Conservation (phyloP, 2,113 vertebrate genomes). For the Lophura nycthemera region DNA sequence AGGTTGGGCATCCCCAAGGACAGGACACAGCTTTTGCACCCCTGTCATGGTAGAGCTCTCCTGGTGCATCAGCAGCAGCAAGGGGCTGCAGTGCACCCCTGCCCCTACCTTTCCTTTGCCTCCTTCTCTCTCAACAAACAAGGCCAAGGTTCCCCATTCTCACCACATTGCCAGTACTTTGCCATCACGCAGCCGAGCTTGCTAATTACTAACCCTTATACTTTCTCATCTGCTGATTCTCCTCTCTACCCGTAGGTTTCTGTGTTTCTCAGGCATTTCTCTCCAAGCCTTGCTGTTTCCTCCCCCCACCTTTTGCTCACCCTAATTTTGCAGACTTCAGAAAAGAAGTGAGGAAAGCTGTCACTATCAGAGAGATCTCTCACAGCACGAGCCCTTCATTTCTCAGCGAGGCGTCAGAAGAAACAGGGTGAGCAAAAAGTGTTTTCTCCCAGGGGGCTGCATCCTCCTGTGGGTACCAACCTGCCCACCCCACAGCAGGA, state of each 20-base stretch:
- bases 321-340: slow-evolving; percentile 45
- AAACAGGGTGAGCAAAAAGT: neutral
- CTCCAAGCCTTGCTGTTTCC: neutral
- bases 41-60: neutral
- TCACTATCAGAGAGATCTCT: slow-evolving; percentile 1
- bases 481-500: neutral
- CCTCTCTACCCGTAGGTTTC: neutral
- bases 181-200: fast-evolving
- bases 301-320: neutral
- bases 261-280: neutral
- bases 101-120: neutral
- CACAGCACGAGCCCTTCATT: neutral
- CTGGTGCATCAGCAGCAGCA: fast-evolving
- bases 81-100: fast-evolving
- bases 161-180: neutral
- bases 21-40: neutral
- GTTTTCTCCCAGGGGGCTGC: neutral
- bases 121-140: neutral
- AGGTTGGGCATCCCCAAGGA: neutral
- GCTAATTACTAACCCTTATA: neutral
- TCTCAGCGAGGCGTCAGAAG: neutral
- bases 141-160: neutral
- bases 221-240: neutral
- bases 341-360: slow-evolving; percentile 17
- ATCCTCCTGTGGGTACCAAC: neutral